phyloP scores from a whole-genome alignment of 1,140 invertebrate species.

The Tetraneura akinire region DNA sequence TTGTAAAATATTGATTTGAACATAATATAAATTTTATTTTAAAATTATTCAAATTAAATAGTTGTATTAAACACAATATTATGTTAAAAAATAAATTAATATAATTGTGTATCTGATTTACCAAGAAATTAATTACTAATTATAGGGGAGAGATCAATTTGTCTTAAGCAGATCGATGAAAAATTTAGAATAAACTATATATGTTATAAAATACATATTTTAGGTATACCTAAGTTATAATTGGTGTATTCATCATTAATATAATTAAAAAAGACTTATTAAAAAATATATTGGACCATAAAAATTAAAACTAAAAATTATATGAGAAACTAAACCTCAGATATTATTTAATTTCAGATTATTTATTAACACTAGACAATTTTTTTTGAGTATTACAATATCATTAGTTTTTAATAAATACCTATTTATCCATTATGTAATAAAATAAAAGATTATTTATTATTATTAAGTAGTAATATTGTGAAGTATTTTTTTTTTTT shows the following conservation, averaged over 20 bases:
- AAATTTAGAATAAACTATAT: neutral
- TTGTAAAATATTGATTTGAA: too few species aligned
- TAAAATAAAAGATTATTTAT: too few species aligned
- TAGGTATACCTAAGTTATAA: conserved; percentile 6
- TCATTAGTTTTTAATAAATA: too few species aligned
- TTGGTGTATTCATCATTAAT: neutral
- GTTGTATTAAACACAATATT: neutral
- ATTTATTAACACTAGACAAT: neutral
- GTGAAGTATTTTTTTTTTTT: too few species aligned
- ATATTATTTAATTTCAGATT: neutral
- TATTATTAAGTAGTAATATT: too few species aligned
- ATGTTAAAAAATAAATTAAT: neutral
- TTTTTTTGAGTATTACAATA: neutral
- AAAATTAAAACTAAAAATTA: too few species aligned
- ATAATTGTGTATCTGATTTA: neutral
- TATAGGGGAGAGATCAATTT: conserved; percentile 8
- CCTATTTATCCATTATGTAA: too few species aligned
- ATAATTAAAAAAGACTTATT: too few species aligned
- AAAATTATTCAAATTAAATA: neutral
- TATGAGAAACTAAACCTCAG: too few species aligned
- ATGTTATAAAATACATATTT: neutral
- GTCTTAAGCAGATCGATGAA: conserved; percentile 17
- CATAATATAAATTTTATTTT: neutral
- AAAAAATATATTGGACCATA: too few species aligned
- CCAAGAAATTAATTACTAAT: neutral